Conservation (phyloP, 2,888 invertebrate species). For the Eupithecia inturbata region DNA sequence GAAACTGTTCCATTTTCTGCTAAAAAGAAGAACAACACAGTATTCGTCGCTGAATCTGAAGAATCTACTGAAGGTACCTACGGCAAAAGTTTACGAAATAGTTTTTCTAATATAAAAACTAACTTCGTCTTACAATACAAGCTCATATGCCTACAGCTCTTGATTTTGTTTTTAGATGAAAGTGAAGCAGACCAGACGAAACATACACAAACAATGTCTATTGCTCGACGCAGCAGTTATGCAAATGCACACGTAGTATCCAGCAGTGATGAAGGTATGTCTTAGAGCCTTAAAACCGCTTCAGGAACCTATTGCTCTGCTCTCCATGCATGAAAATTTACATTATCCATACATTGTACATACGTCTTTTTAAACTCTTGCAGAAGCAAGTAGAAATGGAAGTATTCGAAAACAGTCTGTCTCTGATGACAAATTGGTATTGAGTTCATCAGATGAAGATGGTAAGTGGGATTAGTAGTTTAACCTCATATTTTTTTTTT, state of each 20-base stretch:
- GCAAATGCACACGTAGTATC: conserved; percentile 51
- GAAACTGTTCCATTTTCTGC: conserved; percentile 56
- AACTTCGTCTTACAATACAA: not conserved
- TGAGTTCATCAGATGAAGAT: conserved; percentile 68
- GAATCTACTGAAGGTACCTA: conserved; percentile 70
- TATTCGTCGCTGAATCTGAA: conserved; percentile 75
- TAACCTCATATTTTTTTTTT: too few relatives aligned
- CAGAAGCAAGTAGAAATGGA: conserved; percentile 58
- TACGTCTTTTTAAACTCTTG: conserved; percentile 1
- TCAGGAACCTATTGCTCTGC: not conserved
- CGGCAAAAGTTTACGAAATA: not conserved
- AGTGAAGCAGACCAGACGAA: conserved; percentile 43
- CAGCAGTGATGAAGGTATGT: conserved; percentile 72
- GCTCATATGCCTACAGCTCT: not conserved
- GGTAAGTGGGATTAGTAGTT: not conserved
- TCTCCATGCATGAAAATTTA: not conserved
- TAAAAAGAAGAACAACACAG: conserved; percentile 68
- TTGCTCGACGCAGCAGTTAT: conserved; percentile 51
- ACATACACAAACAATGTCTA: conserved; percentile 46
- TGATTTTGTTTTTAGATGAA: conserved; percentile 50
- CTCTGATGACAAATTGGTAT: conserved; percentile 57
- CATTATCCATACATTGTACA: too few relatives aligned
- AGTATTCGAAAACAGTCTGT: conserved; percentile 56
- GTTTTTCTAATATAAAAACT: not conserved
- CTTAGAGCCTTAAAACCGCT: not conserved